A percentile compares a stretch with the other conserved stretches of the same genome.
phyloP scores from a whole-genome alignment of 1,140 invertebrate genomes.

The Philotrypesis tridentata region DNA sequence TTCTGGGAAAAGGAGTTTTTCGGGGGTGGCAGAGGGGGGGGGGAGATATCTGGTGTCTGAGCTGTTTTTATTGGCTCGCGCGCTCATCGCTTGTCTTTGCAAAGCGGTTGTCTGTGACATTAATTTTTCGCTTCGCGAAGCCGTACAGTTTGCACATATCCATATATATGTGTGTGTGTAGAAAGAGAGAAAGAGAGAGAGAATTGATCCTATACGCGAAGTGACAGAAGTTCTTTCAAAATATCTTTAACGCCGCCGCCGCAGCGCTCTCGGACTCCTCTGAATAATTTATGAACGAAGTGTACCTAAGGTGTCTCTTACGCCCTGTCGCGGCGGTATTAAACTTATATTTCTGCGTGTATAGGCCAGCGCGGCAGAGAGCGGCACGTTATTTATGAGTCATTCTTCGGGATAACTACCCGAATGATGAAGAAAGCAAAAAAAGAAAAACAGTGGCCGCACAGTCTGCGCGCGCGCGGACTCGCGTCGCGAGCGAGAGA shows the following conservation, averaged over 20 bases:
- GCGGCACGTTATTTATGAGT: not conserved
- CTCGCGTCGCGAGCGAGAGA: too few species aligned
- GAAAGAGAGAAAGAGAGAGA: not conserved
- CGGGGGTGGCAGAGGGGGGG: too few species aligned
- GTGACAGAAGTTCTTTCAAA: not conserved
- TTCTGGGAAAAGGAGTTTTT: not conserved
- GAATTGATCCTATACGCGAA: too few species aligned
- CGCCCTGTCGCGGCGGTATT: not conserved
- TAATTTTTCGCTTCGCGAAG: not conserved
- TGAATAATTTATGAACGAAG: not conserved
- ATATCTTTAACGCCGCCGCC: not conserved
- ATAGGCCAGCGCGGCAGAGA: not conserved
- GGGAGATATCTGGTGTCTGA: not conserved
- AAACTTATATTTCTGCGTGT: not conserved
- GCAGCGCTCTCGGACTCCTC: too few species aligned
- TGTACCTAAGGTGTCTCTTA: not conserved
- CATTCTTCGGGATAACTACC: too few species aligned
- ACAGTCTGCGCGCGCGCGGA: too few species aligned
- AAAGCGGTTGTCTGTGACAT: not conserved
- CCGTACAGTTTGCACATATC: not conserved
- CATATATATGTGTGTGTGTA: too few species aligned
- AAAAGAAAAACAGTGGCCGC: not conserved
- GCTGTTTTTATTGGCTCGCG: not conserved
- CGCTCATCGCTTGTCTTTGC: not conserved
- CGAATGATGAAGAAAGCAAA: not conserved